These are phyloP conservation scores for Drosophila barbarae DNA, from an alignment of 2,888 invertebrate genomes.

Conservation along the genomic window DNA sequence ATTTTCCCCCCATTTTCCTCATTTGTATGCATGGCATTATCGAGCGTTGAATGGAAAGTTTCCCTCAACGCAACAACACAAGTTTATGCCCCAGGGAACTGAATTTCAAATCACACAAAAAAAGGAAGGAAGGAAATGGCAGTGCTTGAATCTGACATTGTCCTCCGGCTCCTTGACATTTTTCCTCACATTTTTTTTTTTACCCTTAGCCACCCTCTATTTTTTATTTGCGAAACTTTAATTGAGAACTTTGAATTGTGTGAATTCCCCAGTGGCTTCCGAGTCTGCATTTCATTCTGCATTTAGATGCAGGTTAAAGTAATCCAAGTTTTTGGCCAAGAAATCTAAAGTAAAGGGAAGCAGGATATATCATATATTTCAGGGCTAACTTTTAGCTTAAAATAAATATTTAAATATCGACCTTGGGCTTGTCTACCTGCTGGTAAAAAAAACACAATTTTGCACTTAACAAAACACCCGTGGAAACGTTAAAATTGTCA, in stretches of 20 bases:
- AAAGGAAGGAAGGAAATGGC: conserved; percentile 22
- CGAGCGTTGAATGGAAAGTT: conserved; percentile 40
- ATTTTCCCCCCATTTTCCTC: conserved; percentile 42
- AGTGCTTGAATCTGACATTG: conserved; percentile 58
- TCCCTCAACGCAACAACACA: conserved; percentile 30
- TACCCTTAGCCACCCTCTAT: conserved; percentile 16
- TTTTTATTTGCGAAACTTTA: conserved; percentile 41
- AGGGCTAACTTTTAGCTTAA: not conserved
- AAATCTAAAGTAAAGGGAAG: not conserved
- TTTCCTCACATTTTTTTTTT: conserved; percentile 35
- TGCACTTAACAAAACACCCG: conserved; percentile 23
- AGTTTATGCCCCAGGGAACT: conserved; percentile 53
- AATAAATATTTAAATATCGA: conserved; percentile 9
- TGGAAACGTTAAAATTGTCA: conserved; percentile 29
- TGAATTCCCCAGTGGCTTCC: conserved; percentile 46
- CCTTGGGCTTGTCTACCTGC: conserved; percentile 9
- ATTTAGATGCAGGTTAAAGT: not conserved
- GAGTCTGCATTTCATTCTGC: conserved; percentile 30
- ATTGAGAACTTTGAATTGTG: conserved; percentile 39
- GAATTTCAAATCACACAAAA: conserved; percentile 63
- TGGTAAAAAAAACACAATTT: conserved; percentile 31
- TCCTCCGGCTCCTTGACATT: conserved; percentile 35
- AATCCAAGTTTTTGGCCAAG: not conserved
- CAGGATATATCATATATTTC: not conserved
- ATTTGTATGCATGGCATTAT: conserved; percentile 71